Evolutionary conservation across 2,797 vertebrate species (phyloP).

Genomic region (Darevskia nairensis): DNA sequence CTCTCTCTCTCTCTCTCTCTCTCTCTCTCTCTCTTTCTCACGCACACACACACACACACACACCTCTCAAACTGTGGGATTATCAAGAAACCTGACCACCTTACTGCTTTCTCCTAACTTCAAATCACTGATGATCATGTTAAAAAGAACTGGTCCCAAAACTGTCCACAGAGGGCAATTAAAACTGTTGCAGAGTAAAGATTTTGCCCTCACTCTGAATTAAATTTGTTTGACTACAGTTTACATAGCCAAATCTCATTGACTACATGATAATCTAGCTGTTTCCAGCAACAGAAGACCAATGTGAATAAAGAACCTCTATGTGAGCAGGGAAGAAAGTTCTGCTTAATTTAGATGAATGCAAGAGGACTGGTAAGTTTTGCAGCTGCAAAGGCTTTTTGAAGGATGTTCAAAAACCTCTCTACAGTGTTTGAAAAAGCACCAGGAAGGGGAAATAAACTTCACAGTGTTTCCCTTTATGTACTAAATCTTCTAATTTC

Average conservation of each 20-base stretch:
- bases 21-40: too few species aligned
- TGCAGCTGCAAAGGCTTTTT: not conserved
- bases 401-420: constrained; percentile 33
- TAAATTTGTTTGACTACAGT: not conserved
- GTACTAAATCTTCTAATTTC: constrained; percentile 37
- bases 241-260: not conserved
- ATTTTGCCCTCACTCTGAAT: not conserved
- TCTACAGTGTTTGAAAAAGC: constrained; percentile 34
- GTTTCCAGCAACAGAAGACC: not conserved
- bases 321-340: constrained; percentile 43
- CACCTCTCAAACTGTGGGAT: too few species aligned
- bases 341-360: constrained; percentile 20
- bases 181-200: not conserved
- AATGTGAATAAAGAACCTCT: constrained; percentile 3
- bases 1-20: too few species aligned
- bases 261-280: not conserved
- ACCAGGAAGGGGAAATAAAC: constrained; percentile 39
- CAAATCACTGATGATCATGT: too few species aligned
- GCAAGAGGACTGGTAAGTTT: constrained; percentile 27
- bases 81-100: too few species aligned
- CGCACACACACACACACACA: too few species aligned
- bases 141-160: too few species aligned
- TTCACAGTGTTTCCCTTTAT: constrained; percentile 42
- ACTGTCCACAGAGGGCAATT: not conserved
- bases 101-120: too few species aligned